Evolutionary conservation across 1,140 invertebrate genomes (phyloP), one percentile per base, ranked within the genome.

Genomic region (Achatina immaculata): DNA sequence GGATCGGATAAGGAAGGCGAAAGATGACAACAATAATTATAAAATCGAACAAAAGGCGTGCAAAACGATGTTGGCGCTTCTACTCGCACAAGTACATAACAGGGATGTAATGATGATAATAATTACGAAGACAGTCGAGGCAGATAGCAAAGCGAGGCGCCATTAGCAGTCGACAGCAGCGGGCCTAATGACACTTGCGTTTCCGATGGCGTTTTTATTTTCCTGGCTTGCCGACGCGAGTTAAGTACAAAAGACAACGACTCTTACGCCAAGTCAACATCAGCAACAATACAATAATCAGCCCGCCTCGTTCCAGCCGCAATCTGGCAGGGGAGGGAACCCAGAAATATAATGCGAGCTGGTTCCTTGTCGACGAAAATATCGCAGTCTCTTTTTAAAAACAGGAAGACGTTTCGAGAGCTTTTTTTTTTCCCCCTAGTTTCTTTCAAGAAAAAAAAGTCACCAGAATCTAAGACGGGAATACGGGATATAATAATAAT

Each of bases 181-280:
- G 36, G 71, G 9, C 71, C 71, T 73, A 73, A 73, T 73, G 71
- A 73, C 71, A 73, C 71, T 73, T 73, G 40, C 43, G 71, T 73
- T 73, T 73, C 71, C 71, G 71, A 43, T 45, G 38, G 40, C 24
- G 40, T 73, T 73, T 73, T 73, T 45, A 43, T 69, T 42, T 69
- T 43, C 36, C 68, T 34, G 6, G 38, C 24, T 69, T 69, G 38
- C 38, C 36, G 24, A 21, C 11, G 40, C 36, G 40, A 69, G 68
- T 38, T 69, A 69, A 69, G 38, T 69, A 69, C 36, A 69, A 69
- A 40, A 42, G 68, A 43, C 68, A 69, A 42, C 38, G 40, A 43
- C 42, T 43, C 68, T 40, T 69, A 40, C 36, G 38, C 9, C 9
- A 38, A 69, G 40, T 69, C 68, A 69, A 69, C 68, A 68, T 34